These are phyloP conservation scores for Serrognathus titanus DNA, from an alignment of 2,888 invertebrate genomes.

Conservation along the genomic window DNA sequence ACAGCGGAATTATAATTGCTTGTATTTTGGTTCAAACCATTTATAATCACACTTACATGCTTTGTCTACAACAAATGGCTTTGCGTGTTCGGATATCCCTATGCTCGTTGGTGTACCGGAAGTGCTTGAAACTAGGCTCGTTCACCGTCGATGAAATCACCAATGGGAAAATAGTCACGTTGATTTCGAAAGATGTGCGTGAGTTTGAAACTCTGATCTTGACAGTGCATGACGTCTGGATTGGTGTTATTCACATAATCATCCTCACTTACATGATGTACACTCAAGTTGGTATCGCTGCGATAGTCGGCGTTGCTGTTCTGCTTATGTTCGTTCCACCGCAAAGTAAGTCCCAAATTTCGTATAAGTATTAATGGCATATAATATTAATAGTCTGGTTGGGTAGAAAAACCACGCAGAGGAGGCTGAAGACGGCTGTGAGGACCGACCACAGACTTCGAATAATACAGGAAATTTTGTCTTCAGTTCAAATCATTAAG, in stretches of 20 bases:
- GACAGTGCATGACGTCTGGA: constrained; percentile 75
- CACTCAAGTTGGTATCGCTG: constrained; percentile 49
- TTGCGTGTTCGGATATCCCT: constrained; percentile 68
- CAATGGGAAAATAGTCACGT: constrained; percentile 54
- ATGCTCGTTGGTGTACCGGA: constrained; percentile 71
- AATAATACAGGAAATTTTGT: constrained; percentile 86
- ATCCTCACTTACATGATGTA: constrained; percentile 69
- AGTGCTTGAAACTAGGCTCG: constrained; percentile 69
- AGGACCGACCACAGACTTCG: constrained; percentile 82
- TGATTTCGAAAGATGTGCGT: constrained; percentile 78
- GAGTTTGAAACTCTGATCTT: constrained; percentile 77
- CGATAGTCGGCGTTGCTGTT: constrained; percentile 51
- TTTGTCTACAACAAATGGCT: constrained; percentile 65
- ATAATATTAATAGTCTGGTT: constrained; percentile 42
- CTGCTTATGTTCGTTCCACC: constrained; percentile 44
- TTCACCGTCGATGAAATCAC: constrained; percentile 77
- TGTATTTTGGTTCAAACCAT: constrained; percentile 55
- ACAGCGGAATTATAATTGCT: constrained; percentile 63
- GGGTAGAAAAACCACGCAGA: constrained; percentile 46
- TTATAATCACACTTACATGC: constrained; percentile 71
- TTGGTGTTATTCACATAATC: constrained; percentile 72
- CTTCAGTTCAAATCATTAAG: constrained; percentile 78
- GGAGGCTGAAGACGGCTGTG: constrained; percentile 11
- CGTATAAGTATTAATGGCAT: constrained; percentile 61
- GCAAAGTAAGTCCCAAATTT: constrained; percentile 62